Conservation (phyloP, 2,113 vertebrate genomes). For the Ornithorhynchus anatinus region DNA sequence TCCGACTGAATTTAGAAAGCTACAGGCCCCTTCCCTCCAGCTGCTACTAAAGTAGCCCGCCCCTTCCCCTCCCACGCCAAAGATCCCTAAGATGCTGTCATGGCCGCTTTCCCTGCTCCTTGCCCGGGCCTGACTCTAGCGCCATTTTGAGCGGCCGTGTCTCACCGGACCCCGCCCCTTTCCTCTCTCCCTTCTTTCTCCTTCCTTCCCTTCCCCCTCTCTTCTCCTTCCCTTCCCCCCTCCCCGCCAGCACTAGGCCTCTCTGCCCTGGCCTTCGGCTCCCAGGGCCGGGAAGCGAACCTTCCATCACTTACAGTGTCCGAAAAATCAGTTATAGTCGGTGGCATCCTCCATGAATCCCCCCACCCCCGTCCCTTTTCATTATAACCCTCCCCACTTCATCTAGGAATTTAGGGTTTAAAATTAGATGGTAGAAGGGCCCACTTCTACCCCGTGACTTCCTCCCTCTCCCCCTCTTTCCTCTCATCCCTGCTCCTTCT, state of each 20-base stretch:
- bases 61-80: fast-evolving
- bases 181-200: too few species aligned
- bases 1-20: too few species aligned
- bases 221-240: not conserved
- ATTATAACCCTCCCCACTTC: conserved; percentile 21
- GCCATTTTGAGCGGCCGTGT: conserved; percentile 79
- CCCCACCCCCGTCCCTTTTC: not conserved
- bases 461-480: not conserved
- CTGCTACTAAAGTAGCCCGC: not conserved
- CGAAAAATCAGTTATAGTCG: too few species aligned
- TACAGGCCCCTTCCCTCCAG: too few species aligned
- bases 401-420: conserved; percentile 40
- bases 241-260: not conserved
- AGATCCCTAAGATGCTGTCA: not conserved
- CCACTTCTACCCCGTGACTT: not conserved
- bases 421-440: conserved; percentile 15
- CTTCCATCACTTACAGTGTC: not conserved
- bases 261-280: not conserved
- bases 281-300: not conserved
- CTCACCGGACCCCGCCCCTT: not conserved
- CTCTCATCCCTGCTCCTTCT: fast-evolving
- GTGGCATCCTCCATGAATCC: too few species aligned
- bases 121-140: conserved; percentile 57
- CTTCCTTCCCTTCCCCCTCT: not conserved
- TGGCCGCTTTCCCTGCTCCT: conserved; percentile 30